A percentile compares a stretch with the other conserved stretches of the same genome.
These are phyloP conservation scores for Hirtodrosophila alboralis DNA, from an alignment of 2,888 invertebrate genomes.

Conservation along the genomic window DNA sequence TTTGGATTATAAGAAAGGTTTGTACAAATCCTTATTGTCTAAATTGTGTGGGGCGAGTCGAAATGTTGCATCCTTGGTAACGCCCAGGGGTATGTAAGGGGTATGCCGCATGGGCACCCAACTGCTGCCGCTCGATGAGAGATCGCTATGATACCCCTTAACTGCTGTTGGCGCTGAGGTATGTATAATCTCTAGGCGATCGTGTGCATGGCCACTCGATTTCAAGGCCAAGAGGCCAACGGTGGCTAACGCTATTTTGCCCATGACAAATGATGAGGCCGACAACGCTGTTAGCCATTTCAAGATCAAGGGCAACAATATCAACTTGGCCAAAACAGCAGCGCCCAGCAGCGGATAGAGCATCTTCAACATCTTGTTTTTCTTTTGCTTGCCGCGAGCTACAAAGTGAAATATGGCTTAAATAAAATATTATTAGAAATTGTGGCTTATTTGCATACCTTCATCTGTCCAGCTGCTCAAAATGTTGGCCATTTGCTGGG, in stretches of 20 bases:
- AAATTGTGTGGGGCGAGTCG: conserved; percentile 47
- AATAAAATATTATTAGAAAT: conserved; percentile 6
- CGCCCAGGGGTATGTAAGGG: conserved; percentile 68
- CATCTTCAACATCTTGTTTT: conserved; percentile 85
- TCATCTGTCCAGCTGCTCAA: conserved; percentile 50
- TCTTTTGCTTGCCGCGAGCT: conserved; percentile 82
- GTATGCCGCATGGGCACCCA: conserved; percentile 63
- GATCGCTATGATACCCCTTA: conserved; percentile 58
- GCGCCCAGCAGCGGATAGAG: conserved; percentile 87
- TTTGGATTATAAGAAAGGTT: conserved; percentile 70
- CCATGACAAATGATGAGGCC: conserved; percentile 84
- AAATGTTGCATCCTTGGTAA: conserved; percentile 52
- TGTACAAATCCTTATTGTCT: conserved; percentile 47
- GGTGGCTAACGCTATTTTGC: conserved; percentile 81
- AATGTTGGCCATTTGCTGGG: conserved; percentile 25
- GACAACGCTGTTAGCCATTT: conserved; percentile 89
- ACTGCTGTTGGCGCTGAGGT: conserved; percentile 54
- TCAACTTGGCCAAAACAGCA: conserved; percentile 87
- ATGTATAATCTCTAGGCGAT: conserved; percentile 76
- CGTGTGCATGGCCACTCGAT: conserved; percentile 52
- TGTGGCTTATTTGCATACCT: conserved; percentile 46
- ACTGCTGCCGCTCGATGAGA: conserved; percentile 63
- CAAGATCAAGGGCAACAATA: conserved; percentile 88
- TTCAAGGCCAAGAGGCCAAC: conserved; percentile 79
- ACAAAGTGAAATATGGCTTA: no score